phyloP scores from a whole-genome alignment of 2,888 invertebrate genomes.

The Papilio demoleus region DNA sequence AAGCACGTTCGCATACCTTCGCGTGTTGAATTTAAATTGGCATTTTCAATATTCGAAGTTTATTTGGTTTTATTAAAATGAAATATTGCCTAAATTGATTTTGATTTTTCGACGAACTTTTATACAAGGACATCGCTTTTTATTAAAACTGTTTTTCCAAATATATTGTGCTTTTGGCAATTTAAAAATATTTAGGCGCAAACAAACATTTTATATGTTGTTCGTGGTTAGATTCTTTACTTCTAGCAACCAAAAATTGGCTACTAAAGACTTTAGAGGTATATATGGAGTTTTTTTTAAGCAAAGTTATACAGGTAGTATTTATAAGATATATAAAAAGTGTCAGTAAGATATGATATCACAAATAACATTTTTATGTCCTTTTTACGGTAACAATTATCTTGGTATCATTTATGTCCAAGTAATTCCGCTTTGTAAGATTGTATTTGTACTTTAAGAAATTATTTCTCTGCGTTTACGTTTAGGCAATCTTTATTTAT shows the following conservation, averaged over 20 bases:
- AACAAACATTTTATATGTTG: no score
- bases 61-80: constrained; percentile 31
- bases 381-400: no score
- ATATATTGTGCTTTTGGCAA: no score
- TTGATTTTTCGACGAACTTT: constrained; percentile 6
- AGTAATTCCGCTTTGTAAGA: background rate
- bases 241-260: no score
- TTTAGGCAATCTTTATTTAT: constrained; percentile 14
- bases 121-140: background rate
- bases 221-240: no score
- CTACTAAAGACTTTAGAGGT: no score
- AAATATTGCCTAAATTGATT: constrained; percentile 30
- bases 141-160: background rate
- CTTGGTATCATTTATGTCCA: background rate
- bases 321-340: no score
- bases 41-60: constrained; percentile 34
- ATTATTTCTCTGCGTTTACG: constrained; percentile 9
- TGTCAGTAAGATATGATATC: no score
- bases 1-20: constrained; percentile 33
- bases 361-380: no score
- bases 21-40: constrained; percentile 36
- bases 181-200: no score
- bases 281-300: no score
- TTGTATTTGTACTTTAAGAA: constrained; percentile 6
- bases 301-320: no score